Percentiles rank a stretch among this genome's conserved stretches.
Evolutionary conservation across 2,113 vertebrate species (phyloP).

Genomic region (Recurvirostra avosetta): DNA sequence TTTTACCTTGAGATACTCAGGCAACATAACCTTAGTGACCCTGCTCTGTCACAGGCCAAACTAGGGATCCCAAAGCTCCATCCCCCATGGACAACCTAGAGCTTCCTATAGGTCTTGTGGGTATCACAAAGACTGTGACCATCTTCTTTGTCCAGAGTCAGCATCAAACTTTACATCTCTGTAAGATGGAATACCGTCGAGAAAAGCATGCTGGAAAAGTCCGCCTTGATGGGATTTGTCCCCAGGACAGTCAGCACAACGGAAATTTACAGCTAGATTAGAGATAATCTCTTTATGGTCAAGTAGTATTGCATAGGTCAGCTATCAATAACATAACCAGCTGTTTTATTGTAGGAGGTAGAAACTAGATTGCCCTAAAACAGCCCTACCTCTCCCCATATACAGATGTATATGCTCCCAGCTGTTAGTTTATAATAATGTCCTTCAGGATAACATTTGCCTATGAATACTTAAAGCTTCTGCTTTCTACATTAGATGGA

Average conservation of each 20-base stretch:
- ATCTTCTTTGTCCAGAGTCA: neutral
- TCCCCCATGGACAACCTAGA: neutral
- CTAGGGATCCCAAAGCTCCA: neutral
- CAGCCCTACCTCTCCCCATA: neutral
- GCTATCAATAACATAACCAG: neutral
- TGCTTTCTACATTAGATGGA: neutral
- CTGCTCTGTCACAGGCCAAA: neutral
- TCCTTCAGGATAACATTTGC: slow-evolving; percentile 42
- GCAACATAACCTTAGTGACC: neutral
- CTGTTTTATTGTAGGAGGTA: neutral
- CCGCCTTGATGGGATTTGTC: neutral
- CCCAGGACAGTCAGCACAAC: neutral
- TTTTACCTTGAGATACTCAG: neutral
- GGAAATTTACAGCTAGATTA: neutral
- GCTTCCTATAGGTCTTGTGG: neutral
- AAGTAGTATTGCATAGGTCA: neutral
- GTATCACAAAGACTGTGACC: neutral
- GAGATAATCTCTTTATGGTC: neutral
- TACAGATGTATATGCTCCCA: neutral
- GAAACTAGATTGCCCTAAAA: neutral
- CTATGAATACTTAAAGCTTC: neutral
- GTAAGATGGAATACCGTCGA: neutral
- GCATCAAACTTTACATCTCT: neutral
- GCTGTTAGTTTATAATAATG: slow-evolving; percentile 20
- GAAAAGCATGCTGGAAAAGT: neutral